Conservation (phyloP, 1,140 invertebrate species). For the Oncopeltus fasciatus region DNA sequence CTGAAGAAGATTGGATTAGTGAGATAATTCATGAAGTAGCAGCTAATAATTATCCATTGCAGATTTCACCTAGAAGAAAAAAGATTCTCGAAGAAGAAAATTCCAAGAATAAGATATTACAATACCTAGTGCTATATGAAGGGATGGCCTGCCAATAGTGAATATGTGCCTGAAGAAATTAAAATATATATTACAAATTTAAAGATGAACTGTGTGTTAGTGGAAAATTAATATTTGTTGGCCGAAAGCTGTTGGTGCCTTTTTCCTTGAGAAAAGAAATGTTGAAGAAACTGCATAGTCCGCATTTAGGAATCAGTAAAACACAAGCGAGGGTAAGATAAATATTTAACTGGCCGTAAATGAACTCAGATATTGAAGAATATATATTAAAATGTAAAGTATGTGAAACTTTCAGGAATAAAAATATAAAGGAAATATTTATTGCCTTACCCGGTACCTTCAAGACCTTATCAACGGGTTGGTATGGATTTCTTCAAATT, state of each 20-base stretch:
- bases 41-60: too few species aligned
- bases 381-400: not conserved
- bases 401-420: too few species aligned
- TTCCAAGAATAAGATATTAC: not conserved
- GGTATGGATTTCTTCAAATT: not conserved
- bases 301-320: not conserved
- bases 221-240: not conserved
- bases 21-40: not conserved
- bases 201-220: not conserved
- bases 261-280: not conserved
- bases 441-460: not conserved
- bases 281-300: not conserved
- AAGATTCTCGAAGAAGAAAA: not conserved
- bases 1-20: too few species aligned
- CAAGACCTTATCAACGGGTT: not conserved
- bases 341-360: slow-evolving; percentile 2
- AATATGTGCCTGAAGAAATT: not conserved
- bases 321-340: too few species aligned
- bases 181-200: not conserved
- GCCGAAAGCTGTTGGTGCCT: not conserved
- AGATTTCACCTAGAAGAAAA: too few species aligned
- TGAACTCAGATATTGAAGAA: not conserved
- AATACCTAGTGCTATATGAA: not conserved
- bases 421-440: not conserved
- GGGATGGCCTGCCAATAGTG: not conserved